Base-by-base conservation (phyloP, 2,888 invertebrate genomes). In the Lycaena phlaeas region DNA sequence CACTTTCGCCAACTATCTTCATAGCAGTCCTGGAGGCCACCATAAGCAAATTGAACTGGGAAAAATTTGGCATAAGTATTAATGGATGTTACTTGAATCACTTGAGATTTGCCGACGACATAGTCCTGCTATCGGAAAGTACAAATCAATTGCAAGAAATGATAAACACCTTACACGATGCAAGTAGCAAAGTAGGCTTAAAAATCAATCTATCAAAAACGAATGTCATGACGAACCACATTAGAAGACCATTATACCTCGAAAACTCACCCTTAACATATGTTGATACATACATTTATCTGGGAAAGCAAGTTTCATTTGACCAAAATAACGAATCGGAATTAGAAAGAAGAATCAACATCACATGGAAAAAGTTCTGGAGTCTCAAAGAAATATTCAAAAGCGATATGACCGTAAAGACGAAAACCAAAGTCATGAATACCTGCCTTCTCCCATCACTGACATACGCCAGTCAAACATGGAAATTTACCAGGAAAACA, bases 1-100 rank as follows among this genome's bases (percentile, higher is more conserved):
- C 41, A 3, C 12, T 30, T 10, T 40, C 39, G 2, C 39, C 30
- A 6, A 40, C n/a, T 6, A 10, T 40, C n/a, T 30, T 40, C 18
- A 40, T 31, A 7, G 40, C 25, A n/a, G n/a, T n/a, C n/a, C n/a
- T n/a, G n/a, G n/a, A n/a, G n/a, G n/a, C n/a, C n/a, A n/a, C n/a
- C n/a, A n/a, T n/a, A n/a, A n/a, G n/a, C n/a, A n/a, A n/a, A n/a
- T n/a, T n/a, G 6, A 9, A 30, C 3, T 14, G 22, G 15, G 40
- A 30, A 31, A 42, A n/a, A 28, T 27, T 25, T 34, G 27, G 27
- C 2, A n/a, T 27, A 27, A 10, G 10, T 9, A 27, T 27, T 2
- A 27, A 27, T 27, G 27, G 27, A 4, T 2, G 11, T 4, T 27
- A 27, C 27, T 10, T 27, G 2, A 27, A 10, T 10, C 27, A 27